Evolutionary conservation across 2,113 vertebrate genomes (phyloP).

Genomic region (Sylvilagus bachmani): DNA sequence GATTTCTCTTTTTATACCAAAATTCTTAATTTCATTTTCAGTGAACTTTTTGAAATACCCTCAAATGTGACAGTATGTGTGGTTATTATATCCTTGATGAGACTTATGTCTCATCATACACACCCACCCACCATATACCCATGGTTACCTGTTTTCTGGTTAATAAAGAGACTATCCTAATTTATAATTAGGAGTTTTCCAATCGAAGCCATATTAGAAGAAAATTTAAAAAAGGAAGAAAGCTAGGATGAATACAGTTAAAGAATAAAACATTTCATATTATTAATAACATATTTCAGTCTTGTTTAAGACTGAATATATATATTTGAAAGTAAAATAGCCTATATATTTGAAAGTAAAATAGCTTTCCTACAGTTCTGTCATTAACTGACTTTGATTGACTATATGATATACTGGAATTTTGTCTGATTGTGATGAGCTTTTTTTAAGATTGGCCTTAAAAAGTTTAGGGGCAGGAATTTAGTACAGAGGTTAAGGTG

Average conservation of each 20-base stretch:
- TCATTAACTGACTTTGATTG: conserved; percentile 26
- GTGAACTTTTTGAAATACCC: too few species aligned
- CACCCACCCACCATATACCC: neutral
- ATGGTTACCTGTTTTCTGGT: neutral
- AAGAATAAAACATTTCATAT: conserved; percentile 17
- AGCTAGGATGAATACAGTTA: conserved; percentile 36
- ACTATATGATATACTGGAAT: neutral
- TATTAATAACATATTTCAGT: conserved; percentile 44
- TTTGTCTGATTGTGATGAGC: conserved; percentile 28
- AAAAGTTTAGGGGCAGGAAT: too few species aligned
- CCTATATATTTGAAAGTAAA: conserved; percentile 39
- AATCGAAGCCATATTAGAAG: conserved; percentile 7
- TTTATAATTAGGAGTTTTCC: conserved; percentile 46
- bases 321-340: conserved; percentile 37
- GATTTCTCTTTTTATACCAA: too few species aligned
- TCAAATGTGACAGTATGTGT: neutral
- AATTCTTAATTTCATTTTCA: too few species aligned
- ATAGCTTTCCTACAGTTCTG: conserved; percentile 13
- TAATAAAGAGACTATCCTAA: conserved; percentile 38
- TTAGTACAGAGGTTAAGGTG: too few species aligned
- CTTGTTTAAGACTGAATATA: neutral
- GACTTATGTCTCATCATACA: too few species aligned
- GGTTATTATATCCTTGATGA: neutral
- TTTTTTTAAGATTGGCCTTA: neutral
- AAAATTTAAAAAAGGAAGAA: conserved; percentile 21